Evolutionary conservation across 2,113 vertebrate genomes (phyloP).

Genomic region (Lepus americanus): DNA sequence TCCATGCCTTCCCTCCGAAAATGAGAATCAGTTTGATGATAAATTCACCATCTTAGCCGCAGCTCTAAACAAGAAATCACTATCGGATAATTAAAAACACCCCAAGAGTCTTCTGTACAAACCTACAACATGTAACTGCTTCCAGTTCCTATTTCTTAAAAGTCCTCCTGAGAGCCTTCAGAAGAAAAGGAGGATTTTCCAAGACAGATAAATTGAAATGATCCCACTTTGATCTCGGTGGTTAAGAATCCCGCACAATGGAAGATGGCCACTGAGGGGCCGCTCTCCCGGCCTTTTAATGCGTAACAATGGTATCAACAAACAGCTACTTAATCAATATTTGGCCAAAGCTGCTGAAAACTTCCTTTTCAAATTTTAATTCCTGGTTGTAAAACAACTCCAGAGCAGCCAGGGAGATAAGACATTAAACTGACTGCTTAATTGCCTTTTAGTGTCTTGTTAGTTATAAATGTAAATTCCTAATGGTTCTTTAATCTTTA

Average conservation of each 20-base stretch:
- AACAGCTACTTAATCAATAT: conserved; percentile 99
- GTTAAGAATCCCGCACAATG: conserved; percentile 95
- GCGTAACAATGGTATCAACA: conserved; percentile 95
- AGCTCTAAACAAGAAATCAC: conserved; percentile 68
- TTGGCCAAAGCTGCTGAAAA: conserved; percentile 96
- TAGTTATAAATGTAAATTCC: conserved; percentile 85
- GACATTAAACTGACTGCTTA: conserved; percentile 90
- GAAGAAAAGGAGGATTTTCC: conserved; percentile 92
- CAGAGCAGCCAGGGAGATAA: conserved; percentile 91
- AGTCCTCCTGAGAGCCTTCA: conserved; percentile 87
- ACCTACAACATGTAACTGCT: conserved; percentile 79
- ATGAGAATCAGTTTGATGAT: background rate
- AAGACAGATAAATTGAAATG: conserved; percentile 99
- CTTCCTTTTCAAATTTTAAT: conserved; percentile 99
- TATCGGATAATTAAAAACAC: conserved; percentile 72
- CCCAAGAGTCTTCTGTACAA: conserved; percentile 66
- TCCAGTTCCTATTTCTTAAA: conserved; percentile 85
- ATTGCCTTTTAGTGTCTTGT: conserved; percentile 88
- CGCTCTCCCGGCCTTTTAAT: conserved; percentile 91
- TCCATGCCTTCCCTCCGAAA: background rate
- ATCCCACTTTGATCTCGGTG: conserved; percentile 96
- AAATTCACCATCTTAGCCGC: conserved; percentile 55
- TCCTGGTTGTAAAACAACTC: conserved; percentile 95
- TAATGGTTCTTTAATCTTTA: conserved; percentile 85
- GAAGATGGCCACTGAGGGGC: conserved; percentile 92